These are phyloP conservation scores for Pardosa pseudoannulata DNA, from an alignment of 2,888 invertebrate genomes.

Conservation along the genomic window DNA sequence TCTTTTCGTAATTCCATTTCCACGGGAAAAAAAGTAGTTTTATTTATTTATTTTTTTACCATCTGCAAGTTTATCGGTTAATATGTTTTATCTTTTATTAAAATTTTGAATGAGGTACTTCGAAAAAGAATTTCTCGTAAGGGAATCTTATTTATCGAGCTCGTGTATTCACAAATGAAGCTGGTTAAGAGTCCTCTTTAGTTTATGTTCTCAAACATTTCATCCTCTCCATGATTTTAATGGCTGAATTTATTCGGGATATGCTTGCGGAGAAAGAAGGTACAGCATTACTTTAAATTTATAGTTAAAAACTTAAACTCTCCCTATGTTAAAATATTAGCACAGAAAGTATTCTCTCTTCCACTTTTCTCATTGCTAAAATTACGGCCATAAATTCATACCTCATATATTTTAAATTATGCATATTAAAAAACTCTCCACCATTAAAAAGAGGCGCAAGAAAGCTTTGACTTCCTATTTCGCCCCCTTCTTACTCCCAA, in stretches of 20 bases:
- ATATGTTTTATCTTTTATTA: no score
- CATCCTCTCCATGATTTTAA: neutral
- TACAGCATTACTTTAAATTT: neutral
- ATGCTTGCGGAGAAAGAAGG: neutral
- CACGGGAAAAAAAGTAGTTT: no score
- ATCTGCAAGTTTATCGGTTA: no score
- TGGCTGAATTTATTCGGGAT: neutral
- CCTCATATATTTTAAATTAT: conserved; percentile 17
- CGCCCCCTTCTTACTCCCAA: neutral
- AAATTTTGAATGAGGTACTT: no score
- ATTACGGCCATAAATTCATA: conserved; percentile 25
- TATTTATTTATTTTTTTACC: no score
- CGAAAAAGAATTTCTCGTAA: no score
- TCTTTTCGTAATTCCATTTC: no score
- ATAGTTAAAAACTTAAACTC: neutral
- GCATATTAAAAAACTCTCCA: conserved; percentile 15
- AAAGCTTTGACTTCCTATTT: neutral
- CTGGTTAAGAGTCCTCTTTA: neutral
- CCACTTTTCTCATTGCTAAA: neutral
- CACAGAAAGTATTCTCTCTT: neutral
- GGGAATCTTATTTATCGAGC: no score
- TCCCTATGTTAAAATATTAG: neutral
- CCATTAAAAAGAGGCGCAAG: neutral
- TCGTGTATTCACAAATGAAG: neutral
- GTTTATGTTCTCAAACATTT: neutral